Conservation (phyloP, 2,888 invertebrate genomes). For the Phania funesta region DNA sequence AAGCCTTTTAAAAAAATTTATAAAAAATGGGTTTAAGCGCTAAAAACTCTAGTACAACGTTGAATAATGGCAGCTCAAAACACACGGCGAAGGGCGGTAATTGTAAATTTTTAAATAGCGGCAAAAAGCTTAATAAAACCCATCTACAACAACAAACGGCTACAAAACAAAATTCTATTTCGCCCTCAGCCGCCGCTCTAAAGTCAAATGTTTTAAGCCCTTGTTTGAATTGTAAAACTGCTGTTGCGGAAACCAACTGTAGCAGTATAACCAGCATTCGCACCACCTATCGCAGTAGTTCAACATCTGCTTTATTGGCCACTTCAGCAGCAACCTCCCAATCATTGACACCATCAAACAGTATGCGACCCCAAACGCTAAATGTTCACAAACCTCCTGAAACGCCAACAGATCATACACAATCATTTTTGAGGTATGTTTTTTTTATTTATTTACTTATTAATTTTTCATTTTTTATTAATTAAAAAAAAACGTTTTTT, state of each 20-base stretch:
- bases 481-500: background rate
- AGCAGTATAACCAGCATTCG: slow-evolving; percentile 64
- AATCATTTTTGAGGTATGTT: slow-evolving; percentile 79
- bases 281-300: slow-evolving; percentile 74
- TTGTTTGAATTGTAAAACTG: slow-evolving; percentile 33
- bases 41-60: slow-evolving; percentile 50
- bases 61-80: slow-evolving; percentile 25
- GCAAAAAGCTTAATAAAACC: slow-evolving; percentile 46
- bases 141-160: slow-evolving; percentile 6
- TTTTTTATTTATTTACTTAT: slow-evolving; percentile 64
- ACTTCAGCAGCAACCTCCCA: slow-evolving; percentile 40
- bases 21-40: slow-evolving; percentile 66
- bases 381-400: slow-evolving; percentile 78
- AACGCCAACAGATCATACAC: slow-evolving; percentile 78
- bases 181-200: background rate
- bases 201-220: slow-evolving; percentile 1
- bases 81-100: slow-evolving; percentile 1
- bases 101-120: slow-evolving; percentile 47
- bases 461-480: slow-evolving; percentile 37
- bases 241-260: slow-evolving; percentile 50
- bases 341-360: slow-evolving; percentile 53
- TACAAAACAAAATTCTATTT: background rate
- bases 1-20: background rate
- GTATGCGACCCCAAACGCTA: slow-evolving; percentile 77
- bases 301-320: slow-evolving; percentile 74